Evolutionary conservation across 2,797 vertebrate species (phyloP).

Genomic region (Odontamblyopus lacepedii): DNA sequence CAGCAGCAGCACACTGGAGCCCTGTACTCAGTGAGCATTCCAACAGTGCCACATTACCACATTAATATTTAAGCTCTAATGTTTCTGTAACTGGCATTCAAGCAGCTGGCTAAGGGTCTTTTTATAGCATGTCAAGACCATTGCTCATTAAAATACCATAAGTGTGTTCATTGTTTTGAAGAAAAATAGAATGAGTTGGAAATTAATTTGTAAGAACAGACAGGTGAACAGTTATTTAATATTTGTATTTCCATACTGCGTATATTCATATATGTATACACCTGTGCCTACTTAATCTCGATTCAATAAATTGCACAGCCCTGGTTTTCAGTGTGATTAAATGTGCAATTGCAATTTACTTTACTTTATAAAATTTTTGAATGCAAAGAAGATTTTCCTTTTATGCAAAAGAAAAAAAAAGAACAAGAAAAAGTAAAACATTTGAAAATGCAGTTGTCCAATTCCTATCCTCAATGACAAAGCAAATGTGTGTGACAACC

Average conservation of each 20-base stretch:
- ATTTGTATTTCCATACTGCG: too few species aligned
- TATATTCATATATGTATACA: too few species aligned
- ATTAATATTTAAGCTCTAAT: slow-evolving; percentile 83
- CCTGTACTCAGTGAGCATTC: slow-evolving; percentile 74
- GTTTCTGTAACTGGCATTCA: slow-evolving; percentile 76
- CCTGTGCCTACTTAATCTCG: too few species aligned
- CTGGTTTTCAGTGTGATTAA: too few species aligned
- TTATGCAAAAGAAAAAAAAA: not conserved
- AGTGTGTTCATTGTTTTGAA: slow-evolving; percentile 30
- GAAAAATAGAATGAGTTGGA: not conserved
- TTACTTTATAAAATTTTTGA: too few species aligned
- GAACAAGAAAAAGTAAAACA: not conserved
- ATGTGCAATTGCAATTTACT: too few species aligned
- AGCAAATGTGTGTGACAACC: slow-evolving; percentile 26
- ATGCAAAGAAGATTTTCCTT: not conserved
- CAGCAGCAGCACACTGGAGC: slow-evolving; percentile 62
- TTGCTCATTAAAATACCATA: slow-evolving; percentile 36
- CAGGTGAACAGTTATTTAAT: too few species aligned
- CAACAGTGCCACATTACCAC: slow-evolving; percentile 79
- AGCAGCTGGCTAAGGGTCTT: slow-evolving; percentile 62
- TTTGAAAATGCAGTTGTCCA: not conserved
- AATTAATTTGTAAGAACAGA: not conserved
- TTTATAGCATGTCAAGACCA: slow-evolving; percentile 57
- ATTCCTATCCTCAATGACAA: not conserved
- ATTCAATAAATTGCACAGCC: too few species aligned